Conservation (phyloP, 1,140 invertebrate species). For the Acromyrmex echinatior region DNA sequence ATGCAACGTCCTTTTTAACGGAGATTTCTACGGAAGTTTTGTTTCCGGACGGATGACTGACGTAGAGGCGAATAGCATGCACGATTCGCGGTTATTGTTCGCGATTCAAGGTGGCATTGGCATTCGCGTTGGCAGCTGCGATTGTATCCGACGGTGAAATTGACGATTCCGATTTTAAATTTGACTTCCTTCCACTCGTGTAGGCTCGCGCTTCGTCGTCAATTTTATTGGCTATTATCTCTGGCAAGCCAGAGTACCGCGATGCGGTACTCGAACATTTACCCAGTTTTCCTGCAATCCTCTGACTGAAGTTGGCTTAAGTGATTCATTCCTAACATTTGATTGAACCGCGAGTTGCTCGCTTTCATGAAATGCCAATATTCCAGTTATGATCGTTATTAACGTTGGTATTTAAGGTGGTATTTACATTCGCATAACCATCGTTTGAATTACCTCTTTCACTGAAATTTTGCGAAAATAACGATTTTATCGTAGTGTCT, state of each 20-base stretch:
- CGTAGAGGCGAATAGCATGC: conserved; percentile 6
- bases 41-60: conserved; percentile 54
- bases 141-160: neutral
- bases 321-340: conserved; percentile 25
- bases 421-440: neutral
- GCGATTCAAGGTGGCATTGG: conserved; percentile 38
- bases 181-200: neutral
- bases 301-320: neutral
- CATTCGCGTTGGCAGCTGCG: conserved; percentile 31
- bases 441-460: neutral
- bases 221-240: conserved; percentile 29
- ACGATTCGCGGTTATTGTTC: conserved; percentile 4
- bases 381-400: conserved; percentile 24
- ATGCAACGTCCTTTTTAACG: conserved; percentile 29
- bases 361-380: neutral
- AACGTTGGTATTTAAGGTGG: conserved; percentile 7
- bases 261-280: neutral
- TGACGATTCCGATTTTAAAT: conserved; percentile 30
- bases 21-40: conserved; percentile 29
- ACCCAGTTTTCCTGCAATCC: neutral
- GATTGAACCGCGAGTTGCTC: conserved; percentile 1
- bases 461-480: neutral
- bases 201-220: neutral
- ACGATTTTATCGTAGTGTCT: conserved; percentile 19
- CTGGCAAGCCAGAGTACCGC: neutral